Conservation (phyloP, 92 coral and sea anemone species). For the Zoanthus gigantus region DNA sequence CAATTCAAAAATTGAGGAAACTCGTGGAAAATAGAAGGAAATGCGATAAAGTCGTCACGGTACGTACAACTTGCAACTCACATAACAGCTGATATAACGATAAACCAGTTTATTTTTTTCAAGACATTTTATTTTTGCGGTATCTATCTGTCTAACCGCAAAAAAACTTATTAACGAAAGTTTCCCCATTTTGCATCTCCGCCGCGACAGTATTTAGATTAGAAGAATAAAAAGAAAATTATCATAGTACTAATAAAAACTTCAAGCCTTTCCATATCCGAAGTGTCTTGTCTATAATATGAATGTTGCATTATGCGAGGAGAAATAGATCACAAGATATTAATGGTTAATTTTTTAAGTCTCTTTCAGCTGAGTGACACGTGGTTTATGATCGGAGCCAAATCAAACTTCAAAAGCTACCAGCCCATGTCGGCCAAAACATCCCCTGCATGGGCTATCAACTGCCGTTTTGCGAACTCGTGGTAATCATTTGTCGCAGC, state of each 20-base stretch:
- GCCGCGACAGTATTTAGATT: not conserved
- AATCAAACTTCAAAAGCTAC: not conserved
- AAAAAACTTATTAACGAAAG: not conserved
- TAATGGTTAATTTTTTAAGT: constrained; percentile 5
- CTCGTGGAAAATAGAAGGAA: not conserved
- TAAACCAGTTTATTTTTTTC: not conserved
- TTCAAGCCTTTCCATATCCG: not conserved
- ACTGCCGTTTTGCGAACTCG: not conserved
- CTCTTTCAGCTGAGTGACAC: constrained; percentile 22
- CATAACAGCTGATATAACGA: not conserved
- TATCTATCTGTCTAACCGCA: not conserved
- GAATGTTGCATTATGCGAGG: not conserved
- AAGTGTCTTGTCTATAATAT: not conserved
- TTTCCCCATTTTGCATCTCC: not conserved
- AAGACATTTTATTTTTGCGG: not conserved
- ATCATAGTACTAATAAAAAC: not conserved
- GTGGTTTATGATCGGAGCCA: not conserved
- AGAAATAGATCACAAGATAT: constrained; percentile 6
- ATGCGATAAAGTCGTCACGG: not conserved
- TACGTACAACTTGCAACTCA: not conserved
- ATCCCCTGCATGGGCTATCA: not conserved
- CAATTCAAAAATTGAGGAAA: not conserved
- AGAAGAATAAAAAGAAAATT: not conserved
- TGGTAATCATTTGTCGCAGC: not conserved
- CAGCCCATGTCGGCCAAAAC: constrained; percentile 41